phyloP scores from a whole-genome alignment of 1,140 invertebrate genomes.

The Drosophila insularis region DNA sequence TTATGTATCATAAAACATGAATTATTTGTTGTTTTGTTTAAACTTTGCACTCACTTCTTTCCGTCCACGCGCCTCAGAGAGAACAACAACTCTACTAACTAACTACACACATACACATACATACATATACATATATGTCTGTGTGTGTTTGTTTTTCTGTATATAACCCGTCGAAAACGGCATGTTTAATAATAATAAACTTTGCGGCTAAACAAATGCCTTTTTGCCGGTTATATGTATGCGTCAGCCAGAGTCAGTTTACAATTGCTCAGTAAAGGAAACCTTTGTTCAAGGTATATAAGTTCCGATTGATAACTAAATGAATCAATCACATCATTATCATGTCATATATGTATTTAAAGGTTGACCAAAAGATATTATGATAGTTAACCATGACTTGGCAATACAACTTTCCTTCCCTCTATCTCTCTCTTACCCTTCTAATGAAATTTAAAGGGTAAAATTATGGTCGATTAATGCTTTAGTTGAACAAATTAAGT shows the following conservation, averaged over 20 bases:
- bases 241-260: conserved; percentile 37
- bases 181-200: conserved; percentile 37
- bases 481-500: background rate
- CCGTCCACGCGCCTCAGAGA: background rate
- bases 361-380: too few species aligned
- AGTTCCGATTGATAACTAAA: background rate
- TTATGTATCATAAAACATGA: conserved; percentile 55
- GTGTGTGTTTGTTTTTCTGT: background rate
- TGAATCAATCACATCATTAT: background rate
- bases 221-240: conserved; percentile 29
- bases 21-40: conserved; percentile 48
- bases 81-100: conserved; percentile 23
- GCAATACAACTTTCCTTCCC: too few species aligned
- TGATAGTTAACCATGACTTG: too few species aligned
- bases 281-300: background rate
- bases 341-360: too few species aligned
- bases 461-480: background rate
- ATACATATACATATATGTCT: background rate
- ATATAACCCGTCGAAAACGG: conserved; percentile 8
- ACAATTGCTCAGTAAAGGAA: conserved; percentile 16
- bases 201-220: conserved; percentile 29
- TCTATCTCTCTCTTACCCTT: too few species aligned
- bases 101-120: background rate
- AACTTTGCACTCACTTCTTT: conserved; percentile 56
- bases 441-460: background rate